Conservation (phyloP, 1,140 invertebrate genomes). For the Phortica variegata region DNA sequence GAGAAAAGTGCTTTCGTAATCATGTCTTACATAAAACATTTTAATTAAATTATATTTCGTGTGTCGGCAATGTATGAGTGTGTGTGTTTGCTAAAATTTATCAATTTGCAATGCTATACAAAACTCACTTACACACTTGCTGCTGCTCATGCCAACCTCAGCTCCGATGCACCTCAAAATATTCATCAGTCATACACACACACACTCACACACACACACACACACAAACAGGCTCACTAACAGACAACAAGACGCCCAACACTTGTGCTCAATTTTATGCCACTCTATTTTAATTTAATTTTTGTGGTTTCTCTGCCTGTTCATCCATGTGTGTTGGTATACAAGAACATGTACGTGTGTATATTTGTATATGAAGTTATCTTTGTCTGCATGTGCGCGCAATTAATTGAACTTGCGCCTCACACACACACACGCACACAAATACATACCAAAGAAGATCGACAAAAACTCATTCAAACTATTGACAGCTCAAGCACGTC, state of each 20-base stretch:
- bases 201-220: conserved; percentile 10
- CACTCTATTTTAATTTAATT: conserved; percentile 55
- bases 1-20: conserved; percentile 52
- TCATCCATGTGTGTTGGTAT: conserved; percentile 12
- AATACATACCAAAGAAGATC: conserved; percentile 24
- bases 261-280: not conserved
- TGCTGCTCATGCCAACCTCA: too few relatives aligned
- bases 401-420: conserved; percentile 56
- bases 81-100: too few relatives aligned
- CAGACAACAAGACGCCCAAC: too few relatives aligned
- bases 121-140: too few relatives aligned
- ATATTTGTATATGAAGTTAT: conserved; percentile 37
- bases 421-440: too few relatives aligned
- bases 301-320: conserved; percentile 36
- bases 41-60: conserved; percentile 52
- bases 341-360: conserved; percentile 31
- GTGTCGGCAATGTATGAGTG: conserved; percentile 10
- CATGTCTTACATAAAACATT: conserved; percentile 53
- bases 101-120: too few relatives aligned
- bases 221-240: not conserved
- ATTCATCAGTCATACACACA: conserved; percentile 48
- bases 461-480: conserved; percentile 22
- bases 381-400: conserved; percentile 29
- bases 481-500: conserved; percentile 35
- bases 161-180: too few relatives aligned